Evolutionary conservation across 2,113 vertebrate species (phyloP), one percentile per base, ranked within the genome.

Genomic region (Seriola quinqueradiata): DNA sequence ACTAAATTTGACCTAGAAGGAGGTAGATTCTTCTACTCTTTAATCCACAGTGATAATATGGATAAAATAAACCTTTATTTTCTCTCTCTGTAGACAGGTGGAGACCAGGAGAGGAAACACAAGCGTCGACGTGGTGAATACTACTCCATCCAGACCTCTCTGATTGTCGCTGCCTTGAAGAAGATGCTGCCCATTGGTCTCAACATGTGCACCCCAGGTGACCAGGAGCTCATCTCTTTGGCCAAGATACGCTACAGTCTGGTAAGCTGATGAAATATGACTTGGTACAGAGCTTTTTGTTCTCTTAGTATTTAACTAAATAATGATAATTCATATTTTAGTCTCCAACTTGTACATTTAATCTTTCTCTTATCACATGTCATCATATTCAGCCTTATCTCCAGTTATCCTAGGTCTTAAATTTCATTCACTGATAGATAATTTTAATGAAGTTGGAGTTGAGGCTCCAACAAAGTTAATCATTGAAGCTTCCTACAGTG

Each of bases 201-300:
- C 91, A 99, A 99, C 91, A 98, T 99, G 98, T 99, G 98, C 90
- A 98, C 97, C 0, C 96, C 98, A 0, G 98, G 98, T 54, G 98
- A 99, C 90, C 98, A 99, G 95, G 97, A 99, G 92, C 97, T 99
- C 79, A 97, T 99, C 83, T 97, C 97, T 36, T 90, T 99, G 16
- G 98, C 97, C 70, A 99, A 99, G 91, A 95, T 91, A 6, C 96
- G 98, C 88, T 99, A 99, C 77, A 94, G 95, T 91, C 94, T 95
- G 70, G 98, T 99, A 92, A 97, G 96, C 50, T 48, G 17, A 55
- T 1, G 8, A 19, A 50, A 61, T 34, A 38, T 13, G 10, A 55
- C 23, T 32, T 60, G 44, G 7, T 36, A 4, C 23, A 65, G 28
- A 32, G 11, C 0, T 23, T 64, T 44, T 52, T 52, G 19, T 21